Conservation (phyloP, 92 coral and sea anemone species). For the Chrysogorgia sp. region DNA sequence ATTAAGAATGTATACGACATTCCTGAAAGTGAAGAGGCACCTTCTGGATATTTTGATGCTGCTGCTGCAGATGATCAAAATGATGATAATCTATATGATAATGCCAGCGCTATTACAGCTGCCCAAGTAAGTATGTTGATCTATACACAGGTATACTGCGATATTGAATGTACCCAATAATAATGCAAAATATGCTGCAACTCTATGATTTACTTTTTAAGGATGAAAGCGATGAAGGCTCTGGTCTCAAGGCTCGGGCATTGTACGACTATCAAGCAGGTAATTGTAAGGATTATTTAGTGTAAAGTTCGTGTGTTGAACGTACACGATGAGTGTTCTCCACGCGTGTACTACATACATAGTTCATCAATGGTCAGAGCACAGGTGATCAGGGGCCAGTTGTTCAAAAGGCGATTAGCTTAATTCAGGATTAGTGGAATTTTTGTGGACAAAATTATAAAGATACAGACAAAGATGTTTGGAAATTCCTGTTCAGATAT, state of each 20-base stretch:
- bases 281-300: too few relatives aligned
- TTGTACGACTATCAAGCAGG: slow-evolving; percentile 94
- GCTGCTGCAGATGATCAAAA: slow-evolving; percentile 29
- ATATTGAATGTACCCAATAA: too few relatives aligned
- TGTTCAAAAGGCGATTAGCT: too few relatives aligned
- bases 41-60: background rate
- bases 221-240: slow-evolving; percentile 21
- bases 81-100: slow-evolving; percentile 61
- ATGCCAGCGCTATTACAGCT: slow-evolving; percentile 24
- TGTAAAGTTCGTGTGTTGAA: too few relatives aligned
- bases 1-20: slow-evolving; percentile 11
- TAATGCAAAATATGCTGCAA: background rate
- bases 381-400: too few relatives aligned
- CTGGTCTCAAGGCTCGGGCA: slow-evolving; percentile 72
- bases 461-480: too few relatives aligned
- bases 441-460: too few relatives aligned
- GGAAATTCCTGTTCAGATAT: too few relatives aligned
- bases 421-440: too few relatives aligned
- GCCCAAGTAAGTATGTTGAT: slow-evolving; percentile 13
- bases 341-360: too few relatives aligned
- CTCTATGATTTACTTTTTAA: slow-evolving; percentile 20
- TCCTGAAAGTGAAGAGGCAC: slow-evolving; percentile 15
- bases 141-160: background rate
- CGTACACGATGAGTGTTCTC: too few relatives aligned
- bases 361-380: too few relatives aligned